Conservation (phyloP, 1,140 invertebrate genomes). For the Sycophaga agraensis region DNA sequence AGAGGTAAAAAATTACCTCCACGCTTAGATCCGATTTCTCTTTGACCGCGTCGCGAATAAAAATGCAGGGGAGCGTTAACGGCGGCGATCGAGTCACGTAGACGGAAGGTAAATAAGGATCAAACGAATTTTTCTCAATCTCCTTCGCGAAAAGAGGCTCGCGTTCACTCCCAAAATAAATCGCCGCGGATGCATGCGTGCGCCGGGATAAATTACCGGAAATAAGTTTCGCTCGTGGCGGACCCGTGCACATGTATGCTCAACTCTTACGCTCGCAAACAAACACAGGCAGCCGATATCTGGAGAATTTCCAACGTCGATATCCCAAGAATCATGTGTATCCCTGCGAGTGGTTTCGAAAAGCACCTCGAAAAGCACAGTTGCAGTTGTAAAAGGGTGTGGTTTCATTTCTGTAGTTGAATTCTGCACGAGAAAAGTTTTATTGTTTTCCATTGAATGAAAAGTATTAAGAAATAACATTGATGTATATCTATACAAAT, state of each 20-base stretch:
- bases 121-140: conserved; percentile 8
- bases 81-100: neutral
- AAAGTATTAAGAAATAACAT: too few species aligned
- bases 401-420: too few species aligned
- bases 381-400: too few species aligned
- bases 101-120: conserved; percentile 1
- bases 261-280: neutral
- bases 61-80: neutral
- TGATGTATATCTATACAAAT: too few species aligned
- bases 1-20: too few species aligned
- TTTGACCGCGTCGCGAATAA: too few species aligned
- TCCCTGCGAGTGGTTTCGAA: too few species aligned
- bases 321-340: too few species aligned
- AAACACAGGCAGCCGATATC: conserved; percentile 26
- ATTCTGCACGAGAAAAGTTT: too few species aligned
- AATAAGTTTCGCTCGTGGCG: conserved; percentile 36
- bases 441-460: too few species aligned
- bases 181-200: conserved; percentile 24
- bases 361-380: too few species aligned
- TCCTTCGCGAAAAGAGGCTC: neutral
- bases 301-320: conserved; percentile 44
- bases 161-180: conserved; percentile 32
- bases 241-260: neutral
- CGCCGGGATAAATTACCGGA: conserved; percentile 42
- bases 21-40: too few species aligned